These are phyloP conservation scores for Ypsolopha scabrella DNA, from an alignment of 2,888 invertebrate species.

Conservation along the genomic window DNA sequence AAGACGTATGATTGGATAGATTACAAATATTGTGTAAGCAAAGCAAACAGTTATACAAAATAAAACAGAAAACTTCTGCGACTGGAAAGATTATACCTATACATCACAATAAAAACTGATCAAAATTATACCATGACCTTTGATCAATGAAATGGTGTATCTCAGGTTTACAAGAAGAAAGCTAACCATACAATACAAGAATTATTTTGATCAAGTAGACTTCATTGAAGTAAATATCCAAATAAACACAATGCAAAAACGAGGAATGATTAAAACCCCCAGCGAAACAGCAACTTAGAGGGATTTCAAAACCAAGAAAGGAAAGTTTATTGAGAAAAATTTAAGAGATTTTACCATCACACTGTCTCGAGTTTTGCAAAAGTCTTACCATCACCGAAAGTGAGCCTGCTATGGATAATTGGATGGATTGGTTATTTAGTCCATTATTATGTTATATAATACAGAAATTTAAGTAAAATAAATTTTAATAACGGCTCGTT, in stretches of 20 bases:
- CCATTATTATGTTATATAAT: neutral
- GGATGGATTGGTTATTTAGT: constrained; percentile 1
- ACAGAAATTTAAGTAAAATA: neutral
- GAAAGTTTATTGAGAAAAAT: neutral
- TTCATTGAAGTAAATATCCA: too few relatives aligned
- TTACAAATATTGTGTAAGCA: neutral
- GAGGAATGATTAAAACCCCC: neutral
- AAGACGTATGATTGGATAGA: neutral
- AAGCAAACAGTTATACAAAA: neutral
- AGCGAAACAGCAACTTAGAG: neutral
- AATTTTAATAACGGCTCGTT: neutral
- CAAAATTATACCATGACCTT: neutral
- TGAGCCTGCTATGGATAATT: constrained; percentile 1
- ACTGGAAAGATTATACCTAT: neutral
- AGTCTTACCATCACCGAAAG: constrained; percentile 1
- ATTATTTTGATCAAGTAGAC: too few relatives aligned
- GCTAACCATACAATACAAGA: neutral
- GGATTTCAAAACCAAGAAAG: neutral
- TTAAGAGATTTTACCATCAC: neutral
- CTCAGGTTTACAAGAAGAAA: neutral
- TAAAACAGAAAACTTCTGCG: neutral
- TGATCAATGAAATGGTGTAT: neutral
- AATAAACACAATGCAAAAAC: neutral
- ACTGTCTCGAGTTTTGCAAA: constrained; percentile 1
- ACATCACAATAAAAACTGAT: neutral